Percentiles rank a stretch among this genome's conserved stretches.
Evolutionary conservation across 2,113 vertebrate genomes (phyloP).

Genomic region (Stigmatopora argus): DNA sequence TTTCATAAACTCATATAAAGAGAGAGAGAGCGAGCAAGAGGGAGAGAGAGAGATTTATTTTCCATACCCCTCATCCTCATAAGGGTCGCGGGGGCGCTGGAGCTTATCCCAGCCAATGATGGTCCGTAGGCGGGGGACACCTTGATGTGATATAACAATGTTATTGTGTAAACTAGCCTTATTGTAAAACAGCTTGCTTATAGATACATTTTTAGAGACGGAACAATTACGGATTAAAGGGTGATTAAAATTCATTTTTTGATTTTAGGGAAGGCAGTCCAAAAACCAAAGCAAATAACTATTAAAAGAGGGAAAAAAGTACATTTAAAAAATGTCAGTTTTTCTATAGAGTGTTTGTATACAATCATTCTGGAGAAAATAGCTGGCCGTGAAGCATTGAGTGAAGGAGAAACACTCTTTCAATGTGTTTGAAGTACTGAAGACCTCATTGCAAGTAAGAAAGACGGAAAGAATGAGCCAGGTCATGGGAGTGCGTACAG

Average conservation of each 20-base stretch:
- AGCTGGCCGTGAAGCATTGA: background rate
- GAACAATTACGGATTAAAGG: background rate
- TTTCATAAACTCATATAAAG: too few species aligned
- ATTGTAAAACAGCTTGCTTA: background rate
- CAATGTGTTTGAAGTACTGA: constrained; percentile 15
- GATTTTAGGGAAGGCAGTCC: background rate
- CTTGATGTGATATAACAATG: too few species aligned
- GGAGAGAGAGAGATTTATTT: too few species aligned
- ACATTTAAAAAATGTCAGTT: background rate
- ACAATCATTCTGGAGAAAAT: constrained; percentile 1
- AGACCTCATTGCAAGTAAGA: constrained; percentile 22
- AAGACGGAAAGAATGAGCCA: constrained; percentile 22
- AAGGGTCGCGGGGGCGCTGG: too few species aligned
- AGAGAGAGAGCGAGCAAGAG: too few species aligned
- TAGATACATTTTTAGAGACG: background rate
- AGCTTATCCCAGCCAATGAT: too few species aligned
- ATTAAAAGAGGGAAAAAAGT: background rate
- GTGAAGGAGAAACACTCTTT: constrained; percentile 5
- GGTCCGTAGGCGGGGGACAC: too few species aligned
- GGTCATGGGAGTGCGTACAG: constrained; percentile 50
- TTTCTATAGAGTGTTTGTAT: background rate
- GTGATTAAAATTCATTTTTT: background rate
- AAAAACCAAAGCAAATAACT: background rate
- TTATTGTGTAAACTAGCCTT: background rate
- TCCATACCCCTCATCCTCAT: too few species aligned